phyloP scores from a whole-genome alignment of 1,140 invertebrate species.

The Ostrea denselamellosa region DNA sequence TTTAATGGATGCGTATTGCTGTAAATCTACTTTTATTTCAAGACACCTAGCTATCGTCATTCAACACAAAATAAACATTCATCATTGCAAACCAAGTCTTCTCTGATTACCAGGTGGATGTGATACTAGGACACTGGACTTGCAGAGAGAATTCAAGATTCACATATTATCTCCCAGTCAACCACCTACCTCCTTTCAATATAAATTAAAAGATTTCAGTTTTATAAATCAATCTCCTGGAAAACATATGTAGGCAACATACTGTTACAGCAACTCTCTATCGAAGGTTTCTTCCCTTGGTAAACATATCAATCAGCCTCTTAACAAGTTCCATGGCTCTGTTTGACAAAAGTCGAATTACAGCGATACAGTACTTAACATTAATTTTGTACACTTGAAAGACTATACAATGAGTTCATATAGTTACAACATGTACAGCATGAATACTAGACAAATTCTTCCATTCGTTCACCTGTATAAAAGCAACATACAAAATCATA shows the following conservation, averaged over 20 bases:
- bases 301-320: neutral
- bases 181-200: too few species aligned
- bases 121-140: neutral
- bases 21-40: neutral
- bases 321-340: neutral
- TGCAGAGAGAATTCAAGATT: too few species aligned
- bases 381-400: neutral
- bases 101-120: neutral
- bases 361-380: neutral
- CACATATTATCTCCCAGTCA: too few species aligned
- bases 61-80: neutral
- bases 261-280: neutral
- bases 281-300: neutral
- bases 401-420: neutral
- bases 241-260: neutral
- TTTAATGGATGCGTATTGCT: neutral
- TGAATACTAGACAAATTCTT: neutral
- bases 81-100: neutral
- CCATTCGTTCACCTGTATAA: neutral
- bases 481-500: neutral
- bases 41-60: neutral
- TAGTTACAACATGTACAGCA: neutral
- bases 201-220: neutral
- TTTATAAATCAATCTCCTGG: too few species aligned
- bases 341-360: neutral